Evolutionary conservation across 2,797 vertebrate genomes (phyloP).

Genomic region (Brachymystax lenok): DNA sequence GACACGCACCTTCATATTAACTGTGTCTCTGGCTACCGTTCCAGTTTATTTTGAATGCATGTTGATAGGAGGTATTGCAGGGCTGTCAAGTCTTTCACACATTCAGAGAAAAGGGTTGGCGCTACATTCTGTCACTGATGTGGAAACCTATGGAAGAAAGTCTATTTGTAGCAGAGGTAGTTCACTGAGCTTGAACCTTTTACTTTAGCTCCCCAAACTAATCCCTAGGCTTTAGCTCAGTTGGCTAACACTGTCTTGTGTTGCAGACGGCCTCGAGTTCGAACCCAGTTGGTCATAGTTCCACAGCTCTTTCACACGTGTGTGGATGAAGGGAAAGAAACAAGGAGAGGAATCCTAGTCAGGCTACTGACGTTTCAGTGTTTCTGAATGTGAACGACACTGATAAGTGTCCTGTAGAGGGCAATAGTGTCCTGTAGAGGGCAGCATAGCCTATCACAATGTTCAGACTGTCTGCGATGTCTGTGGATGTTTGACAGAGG

Average conservation of each 20-base stretch:
- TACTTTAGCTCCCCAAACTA: no score
- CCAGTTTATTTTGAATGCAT: neutral
- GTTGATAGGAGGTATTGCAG: neutral
- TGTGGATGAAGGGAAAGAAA: neutral
- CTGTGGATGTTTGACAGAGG: neutral
- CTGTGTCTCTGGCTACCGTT: neutral
- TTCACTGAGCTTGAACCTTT: no score
- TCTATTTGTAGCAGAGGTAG: neutral
- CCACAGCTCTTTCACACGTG: no score
- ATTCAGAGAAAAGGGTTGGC: neutral
- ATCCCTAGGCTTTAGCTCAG: no score
- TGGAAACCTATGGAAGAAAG: neutral
- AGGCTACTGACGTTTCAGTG: neutral
- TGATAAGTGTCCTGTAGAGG: neutral
- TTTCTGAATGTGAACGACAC: neutral
- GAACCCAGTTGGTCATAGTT: no score
- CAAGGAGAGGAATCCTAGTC: neutral
- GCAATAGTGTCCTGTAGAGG: neutral
- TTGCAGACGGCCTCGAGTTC: no score
- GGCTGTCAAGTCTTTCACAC: neutral
- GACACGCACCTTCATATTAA: neutral
- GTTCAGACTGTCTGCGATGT: neutral
- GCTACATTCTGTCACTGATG: neutral
- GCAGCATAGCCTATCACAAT: neutral
- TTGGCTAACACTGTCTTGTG: no score